These are phyloP conservation scores for Gymnosoma rotundatum DNA, from an alignment of 2,888 invertebrate species.

Conservation along the genomic window DNA sequence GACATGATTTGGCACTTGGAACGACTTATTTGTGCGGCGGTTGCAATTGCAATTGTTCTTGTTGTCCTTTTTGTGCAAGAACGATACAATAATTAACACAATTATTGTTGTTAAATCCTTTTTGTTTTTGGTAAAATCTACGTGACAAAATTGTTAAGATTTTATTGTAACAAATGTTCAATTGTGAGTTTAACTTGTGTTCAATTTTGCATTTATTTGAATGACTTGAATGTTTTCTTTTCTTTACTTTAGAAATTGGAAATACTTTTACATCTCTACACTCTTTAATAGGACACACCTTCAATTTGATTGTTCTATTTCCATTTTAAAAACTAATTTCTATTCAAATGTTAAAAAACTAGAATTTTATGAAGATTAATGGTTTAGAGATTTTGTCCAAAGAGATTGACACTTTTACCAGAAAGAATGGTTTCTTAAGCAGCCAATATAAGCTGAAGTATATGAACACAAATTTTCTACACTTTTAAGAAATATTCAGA, in stretches of 20 bases:
- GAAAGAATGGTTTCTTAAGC: too few species aligned
- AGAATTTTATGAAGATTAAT: not conserved
- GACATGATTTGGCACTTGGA: constrained; percentile 66
- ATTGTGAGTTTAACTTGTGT: not conserved
- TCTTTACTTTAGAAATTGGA: constrained; percentile 5
- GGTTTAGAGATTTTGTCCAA: too few species aligned
- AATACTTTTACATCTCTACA: not conserved
- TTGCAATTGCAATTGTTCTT: constrained; percentile 31
- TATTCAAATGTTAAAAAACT: constrained; percentile 2
- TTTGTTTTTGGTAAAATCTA: constrained; percentile 25
- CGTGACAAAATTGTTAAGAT: constrained; percentile 21
- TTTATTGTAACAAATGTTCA: not conserved
- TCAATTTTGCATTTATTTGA: not conserved
- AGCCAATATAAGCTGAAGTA: too few species aligned
- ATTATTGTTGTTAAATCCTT: constrained; percentile 38
- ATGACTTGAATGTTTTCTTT: constrained; percentile 11
- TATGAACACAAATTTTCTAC: too few species aligned
- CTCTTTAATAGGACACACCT: not conserved
- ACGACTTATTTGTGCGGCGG: constrained; percentile 63
- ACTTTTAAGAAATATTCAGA: too few species aligned
- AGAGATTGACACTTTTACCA: too few species aligned
- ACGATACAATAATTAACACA: constrained; percentile 44
- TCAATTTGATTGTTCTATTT: constrained; percentile 20
- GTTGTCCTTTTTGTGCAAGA: not conserved
- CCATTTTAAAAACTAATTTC: not conserved